phyloP scores from a whole-genome alignment of 2,888 invertebrate genomes.

The Heteromyza rotundicornis region DNA sequence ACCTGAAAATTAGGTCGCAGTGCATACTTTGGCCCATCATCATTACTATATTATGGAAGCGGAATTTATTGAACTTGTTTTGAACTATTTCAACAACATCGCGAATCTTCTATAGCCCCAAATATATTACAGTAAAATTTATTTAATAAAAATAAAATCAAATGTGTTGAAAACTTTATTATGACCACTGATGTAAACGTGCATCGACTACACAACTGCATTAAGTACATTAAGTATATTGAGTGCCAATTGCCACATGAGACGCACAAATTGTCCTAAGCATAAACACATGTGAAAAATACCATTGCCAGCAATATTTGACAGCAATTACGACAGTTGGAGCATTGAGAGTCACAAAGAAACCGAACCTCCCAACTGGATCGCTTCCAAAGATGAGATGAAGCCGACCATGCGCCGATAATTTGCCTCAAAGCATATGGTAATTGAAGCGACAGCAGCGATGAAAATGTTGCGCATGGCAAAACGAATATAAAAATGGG shows the following conservation, averaged over 20 bases:
- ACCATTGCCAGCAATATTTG: background rate
- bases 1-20: too few relatives aligned
- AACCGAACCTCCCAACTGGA: background rate
- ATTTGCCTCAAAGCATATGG: background rate
- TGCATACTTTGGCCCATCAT: too few relatives aligned
- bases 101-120: too few relatives aligned
- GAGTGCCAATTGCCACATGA: background rate
- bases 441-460: conserved; percentile 1
- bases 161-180: too few relatives aligned
- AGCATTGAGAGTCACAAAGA: background rate
- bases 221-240: background rate
- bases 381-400: background rate
- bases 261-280: background rate
- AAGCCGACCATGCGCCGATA: background rate
- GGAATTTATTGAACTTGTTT: too few relatives aligned
- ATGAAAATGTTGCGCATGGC: background rate
- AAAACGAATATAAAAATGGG: background rate
- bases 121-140: too few relatives aligned
- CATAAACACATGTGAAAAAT: conserved; percentile 6
- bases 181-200: too few relatives aligned
- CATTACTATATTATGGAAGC: too few relatives aligned
- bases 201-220: conserved; percentile 1
- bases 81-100: too few relatives aligned
- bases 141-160: too few relatives aligned
- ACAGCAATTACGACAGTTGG: background rate